These are phyloP conservation scores for Drosophila engyochracea DNA, from an alignment of 2,888 invertebrate species.

Conservation along the genomic window DNA sequence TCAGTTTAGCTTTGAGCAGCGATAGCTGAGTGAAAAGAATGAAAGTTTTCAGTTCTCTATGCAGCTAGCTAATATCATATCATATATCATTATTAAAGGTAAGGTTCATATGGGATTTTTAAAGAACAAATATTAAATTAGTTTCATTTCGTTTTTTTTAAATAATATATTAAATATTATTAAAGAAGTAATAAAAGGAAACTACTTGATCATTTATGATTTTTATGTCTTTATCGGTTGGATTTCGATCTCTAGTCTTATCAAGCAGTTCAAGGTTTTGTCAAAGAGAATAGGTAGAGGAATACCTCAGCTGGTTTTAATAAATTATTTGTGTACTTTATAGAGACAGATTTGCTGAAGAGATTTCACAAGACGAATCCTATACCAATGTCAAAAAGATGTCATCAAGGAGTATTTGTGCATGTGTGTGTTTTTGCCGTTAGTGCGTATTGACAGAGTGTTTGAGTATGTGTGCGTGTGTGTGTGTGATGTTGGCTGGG, in stretches of 20 bases:
- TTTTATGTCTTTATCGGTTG: neutral
- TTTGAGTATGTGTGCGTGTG: slow-evolving; percentile 11
- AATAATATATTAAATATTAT: neutral
- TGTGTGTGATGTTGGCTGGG: slow-evolving; percentile 22
- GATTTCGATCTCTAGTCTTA: neutral
- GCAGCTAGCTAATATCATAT: neutral
- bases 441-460: slow-evolving; percentile 16
- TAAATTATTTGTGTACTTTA: neutral
- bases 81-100: neutral
- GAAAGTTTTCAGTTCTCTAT: neutral
- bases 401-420: neutral
- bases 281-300: neutral
- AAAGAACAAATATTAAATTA: neutral
- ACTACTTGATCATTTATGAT: neutral
- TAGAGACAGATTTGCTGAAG: neutral
- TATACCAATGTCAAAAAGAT: neutral
- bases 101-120: neutral
- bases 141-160: neutral
- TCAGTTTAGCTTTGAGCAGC: neutral
- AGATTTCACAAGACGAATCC: neutral
- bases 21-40: neutral
- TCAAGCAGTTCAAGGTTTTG: neutral
- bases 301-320: neutral
- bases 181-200: neutral
- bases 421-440: slow-evolving; percentile 9